phyloP scores from a whole-genome alignment of 2,797 vertebrate species.

The Takifugu rubripes region DNA sequence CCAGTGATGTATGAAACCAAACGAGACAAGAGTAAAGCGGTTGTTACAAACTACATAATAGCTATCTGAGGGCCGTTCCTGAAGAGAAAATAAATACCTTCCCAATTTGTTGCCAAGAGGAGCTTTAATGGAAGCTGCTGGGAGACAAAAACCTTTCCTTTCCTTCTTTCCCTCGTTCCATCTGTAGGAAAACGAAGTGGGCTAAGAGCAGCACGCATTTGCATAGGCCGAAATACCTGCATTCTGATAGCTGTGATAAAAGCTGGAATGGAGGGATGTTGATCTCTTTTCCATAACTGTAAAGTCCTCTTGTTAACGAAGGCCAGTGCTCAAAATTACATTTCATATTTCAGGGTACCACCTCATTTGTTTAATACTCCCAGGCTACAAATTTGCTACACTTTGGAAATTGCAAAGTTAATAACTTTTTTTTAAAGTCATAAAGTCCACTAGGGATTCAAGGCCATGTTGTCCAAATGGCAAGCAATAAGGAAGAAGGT shows the following conservation, averaged over 20 bases:
- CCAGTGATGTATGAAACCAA: slow-evolving; percentile 46
- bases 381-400: slow-evolving; percentile 20
- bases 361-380: slow-evolving; percentile 29
- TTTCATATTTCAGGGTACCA: slow-evolving; percentile 36
- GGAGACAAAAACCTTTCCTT: slow-evolving; percentile 35
- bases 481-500: slow-evolving; percentile 64
- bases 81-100: slow-evolving; percentile 60
- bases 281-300: slow-evolving; percentile 51
- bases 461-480: slow-evolving; percentile 36
- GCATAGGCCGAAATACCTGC: slow-evolving; percentile 64
- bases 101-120: slow-evolving; percentile 49
- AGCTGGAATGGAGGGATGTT: slow-evolving; percentile 59
- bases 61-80: slow-evolving; percentile 41
- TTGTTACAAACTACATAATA: slow-evolving; percentile 55
- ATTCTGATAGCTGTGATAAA: slow-evolving; percentile 64
- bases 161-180: slow-evolving; percentile 34
- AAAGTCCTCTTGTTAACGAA: slow-evolving; percentile 47
- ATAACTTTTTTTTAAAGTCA: slow-evolving; percentile 41
- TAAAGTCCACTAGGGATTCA: slow-evolving; percentile 20
- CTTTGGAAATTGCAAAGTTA: slow-evolving; percentile 43
- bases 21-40: slow-evolving; percentile 49
- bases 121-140: slow-evolving; percentile 46
- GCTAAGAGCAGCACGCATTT: slow-evolving; percentile 54
- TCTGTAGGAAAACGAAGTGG: slow-evolving; percentile 33
- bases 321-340: slow-evolving; percentile 25